Conservation (phyloP, 2,797 vertebrate genomes). For the Melopsittacus undulatus region DNA sequence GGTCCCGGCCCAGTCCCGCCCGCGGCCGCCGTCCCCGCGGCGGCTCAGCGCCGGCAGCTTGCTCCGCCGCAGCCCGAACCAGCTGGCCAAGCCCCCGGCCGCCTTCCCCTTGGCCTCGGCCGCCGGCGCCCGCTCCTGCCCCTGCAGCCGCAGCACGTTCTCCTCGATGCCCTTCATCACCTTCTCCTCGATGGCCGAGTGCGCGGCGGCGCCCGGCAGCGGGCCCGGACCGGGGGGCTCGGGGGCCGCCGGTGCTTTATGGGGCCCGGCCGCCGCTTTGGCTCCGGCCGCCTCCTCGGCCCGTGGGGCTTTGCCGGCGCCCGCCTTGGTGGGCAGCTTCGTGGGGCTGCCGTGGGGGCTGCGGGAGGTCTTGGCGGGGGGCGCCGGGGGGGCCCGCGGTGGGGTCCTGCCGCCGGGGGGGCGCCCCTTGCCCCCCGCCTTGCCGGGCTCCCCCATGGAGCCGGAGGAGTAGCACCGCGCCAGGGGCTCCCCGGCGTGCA, state of each 20-base stretch:
- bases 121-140: conserved; percentile 82
- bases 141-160: conserved; percentile 91
- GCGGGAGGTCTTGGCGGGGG: conserved; percentile 63
- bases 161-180: conserved; percentile 99
- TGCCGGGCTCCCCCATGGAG: conserved; percentile 78
- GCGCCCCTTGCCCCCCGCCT: conserved; percentile 78
- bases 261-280: not conserved
- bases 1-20: conserved; percentile 81
- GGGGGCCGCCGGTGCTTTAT: fast-evolving
- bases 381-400: conserved; percentile 80
- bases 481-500: conserved; percentile 72
- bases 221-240: not conserved
- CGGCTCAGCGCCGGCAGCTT: conserved; percentile 92
- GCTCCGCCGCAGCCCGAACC: conserved; percentile 95
- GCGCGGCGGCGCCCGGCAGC: not conserved
- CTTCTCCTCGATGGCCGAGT: conserved; percentile 94
- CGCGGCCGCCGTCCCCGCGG: conserved; percentile 83
- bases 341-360: conserved; percentile 87
- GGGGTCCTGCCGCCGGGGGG: conserved; percentile 79
- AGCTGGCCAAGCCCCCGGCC: conserved; percentile 91
- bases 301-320: conserved; percentile 39
- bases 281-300: conserved; percentile 20
- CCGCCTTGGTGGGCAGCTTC: conserved; percentile 88
- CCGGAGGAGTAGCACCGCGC: conserved; percentile 80
- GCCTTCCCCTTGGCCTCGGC: conserved; percentile 88